phyloP scores from a whole-genome alignment of 2,797 vertebrate genomes.

The Falco novaeseelandiae region DNA sequence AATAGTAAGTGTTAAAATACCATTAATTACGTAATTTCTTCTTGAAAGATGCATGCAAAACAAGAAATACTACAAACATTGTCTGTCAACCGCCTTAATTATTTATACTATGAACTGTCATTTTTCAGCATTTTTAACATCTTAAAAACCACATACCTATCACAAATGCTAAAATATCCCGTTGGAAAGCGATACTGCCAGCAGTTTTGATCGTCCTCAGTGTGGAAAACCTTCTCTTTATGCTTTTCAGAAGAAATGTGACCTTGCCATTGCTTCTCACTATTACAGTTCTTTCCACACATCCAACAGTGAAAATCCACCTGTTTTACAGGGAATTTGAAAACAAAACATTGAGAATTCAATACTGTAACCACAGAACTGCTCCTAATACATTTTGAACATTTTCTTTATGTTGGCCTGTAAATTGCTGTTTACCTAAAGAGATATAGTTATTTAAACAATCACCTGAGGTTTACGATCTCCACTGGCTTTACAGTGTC shows the following conservation, averaged over 20 bases:
- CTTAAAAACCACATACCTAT: constrained; percentile 82
- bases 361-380: background rate
- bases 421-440: background rate
- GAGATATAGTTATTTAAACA: background rate
- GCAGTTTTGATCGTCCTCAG: constrained; percentile 95
- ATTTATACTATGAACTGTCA: background rate
- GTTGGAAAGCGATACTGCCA: constrained; percentile 99
- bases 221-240: constrained; percentile 97
- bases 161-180: constrained; percentile 92
- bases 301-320: constrained; percentile 98
- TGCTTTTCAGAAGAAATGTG: constrained; percentile 99
- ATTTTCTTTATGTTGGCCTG: background rate
- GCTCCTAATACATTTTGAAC: background rate
- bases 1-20: background rate
- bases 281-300: constrained; percentile 98
- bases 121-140: background rate
- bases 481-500: background rate
- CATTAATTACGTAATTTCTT: background rate
- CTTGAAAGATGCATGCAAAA: background rate
- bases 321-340: constrained; percentile 69
- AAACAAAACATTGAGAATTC: background rate
- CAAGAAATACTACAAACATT: background rate
- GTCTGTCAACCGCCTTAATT: background rate
- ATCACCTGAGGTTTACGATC: background rate
- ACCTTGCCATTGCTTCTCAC: constrained; percentile 98